phyloP scores from a whole-genome alignment of 2,113 vertebrate species.

The Ophiodon elongatus region DNA sequence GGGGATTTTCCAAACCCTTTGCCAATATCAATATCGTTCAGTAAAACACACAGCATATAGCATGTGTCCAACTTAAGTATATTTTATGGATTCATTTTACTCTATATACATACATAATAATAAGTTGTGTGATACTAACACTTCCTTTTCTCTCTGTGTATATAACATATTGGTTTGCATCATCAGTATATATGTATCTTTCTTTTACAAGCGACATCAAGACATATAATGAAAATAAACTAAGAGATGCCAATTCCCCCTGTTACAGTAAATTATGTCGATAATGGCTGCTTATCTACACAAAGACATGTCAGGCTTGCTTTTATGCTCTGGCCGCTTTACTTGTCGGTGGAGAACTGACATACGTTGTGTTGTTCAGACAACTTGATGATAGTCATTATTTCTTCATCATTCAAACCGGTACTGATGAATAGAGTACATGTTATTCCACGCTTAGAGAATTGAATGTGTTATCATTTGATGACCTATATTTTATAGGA shows the following conservation, averaged over 20 bases:
- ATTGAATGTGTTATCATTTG: not conserved
- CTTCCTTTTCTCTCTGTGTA: not conserved
- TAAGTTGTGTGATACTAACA: not conserved
- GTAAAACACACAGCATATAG: too few relatives aligned
- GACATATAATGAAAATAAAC: slow-evolving; percentile 13
- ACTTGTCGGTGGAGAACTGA: slow-evolving; percentile 38
- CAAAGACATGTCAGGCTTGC: slow-evolving; percentile 48
- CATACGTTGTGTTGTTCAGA: slow-evolving; percentile 44
- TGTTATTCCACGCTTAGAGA: not conserved
- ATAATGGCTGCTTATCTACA: slow-evolving; percentile 36
- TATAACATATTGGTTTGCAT: not conserved
- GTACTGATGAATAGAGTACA: not conserved
- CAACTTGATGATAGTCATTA: slow-evolving; percentile 72
- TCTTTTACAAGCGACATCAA: not conserved
- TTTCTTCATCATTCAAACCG: slow-evolving; percentile 44
- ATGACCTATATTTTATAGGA: not conserved
- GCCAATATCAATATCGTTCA: too few relatives aligned
- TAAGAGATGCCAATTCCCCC: slow-evolving; percentile 16
- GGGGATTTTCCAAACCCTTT: too few relatives aligned
- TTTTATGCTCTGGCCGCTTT: slow-evolving; percentile 48
- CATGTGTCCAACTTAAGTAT: too few relatives aligned
- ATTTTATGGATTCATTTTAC: too few relatives aligned
- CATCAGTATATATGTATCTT: not conserved
- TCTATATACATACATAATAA: too few relatives aligned
- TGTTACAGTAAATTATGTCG: slow-evolving; percentile 5